Conservation (phyloP, 2,888 invertebrate species). For the Crepidodera aurea region DNA sequence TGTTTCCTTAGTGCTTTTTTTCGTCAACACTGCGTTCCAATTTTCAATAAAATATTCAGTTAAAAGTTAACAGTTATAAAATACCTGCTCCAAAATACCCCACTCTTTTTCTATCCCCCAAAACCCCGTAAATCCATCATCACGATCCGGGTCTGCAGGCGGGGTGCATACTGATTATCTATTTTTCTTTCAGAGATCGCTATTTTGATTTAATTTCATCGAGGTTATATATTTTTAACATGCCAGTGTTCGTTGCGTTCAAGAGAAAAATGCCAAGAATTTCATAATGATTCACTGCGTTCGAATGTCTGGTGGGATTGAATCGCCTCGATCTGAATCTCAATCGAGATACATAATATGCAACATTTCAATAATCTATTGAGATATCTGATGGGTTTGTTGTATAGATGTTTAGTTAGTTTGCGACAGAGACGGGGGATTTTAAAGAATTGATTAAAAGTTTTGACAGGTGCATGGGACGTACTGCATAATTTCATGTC, state of each 20-base stretch:
- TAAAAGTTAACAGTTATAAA: neutral
- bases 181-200: slow-evolving; percentile 43
- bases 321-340: neutral
- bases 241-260: slow-evolving; percentile 16
- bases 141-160: slow-evolving; percentile 41
- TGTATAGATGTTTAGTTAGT: neutral
- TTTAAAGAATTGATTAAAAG: slow-evolving; percentile 8
- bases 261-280: slow-evolving; percentile 34
- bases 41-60: too few species aligned
- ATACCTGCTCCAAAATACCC: neutral
- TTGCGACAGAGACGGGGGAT: neutral
- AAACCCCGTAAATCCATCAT: slow-evolving; percentile 46
- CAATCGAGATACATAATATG: slow-evolving; percentile 14
- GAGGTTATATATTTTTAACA: slow-evolving; percentile 29
- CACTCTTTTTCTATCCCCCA: slow-evolving; percentile 21
- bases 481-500: too few species aligned
- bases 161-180: slow-evolving; percentile 53
- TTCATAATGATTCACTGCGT: slow-evolving; percentile 31
- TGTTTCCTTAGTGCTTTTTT: too few species aligned
- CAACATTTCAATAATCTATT: slow-evolving; percentile 27
- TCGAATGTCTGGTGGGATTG: neutral
- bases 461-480: slow-evolving; percentile 3
- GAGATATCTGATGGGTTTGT: slow-evolving; percentile 9
- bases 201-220: slow-evolving; percentile 33
- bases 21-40: too few species aligned